phyloP scores from a whole-genome alignment of 2,888 invertebrate genomes.

The Acrobasis suavella region DNA sequence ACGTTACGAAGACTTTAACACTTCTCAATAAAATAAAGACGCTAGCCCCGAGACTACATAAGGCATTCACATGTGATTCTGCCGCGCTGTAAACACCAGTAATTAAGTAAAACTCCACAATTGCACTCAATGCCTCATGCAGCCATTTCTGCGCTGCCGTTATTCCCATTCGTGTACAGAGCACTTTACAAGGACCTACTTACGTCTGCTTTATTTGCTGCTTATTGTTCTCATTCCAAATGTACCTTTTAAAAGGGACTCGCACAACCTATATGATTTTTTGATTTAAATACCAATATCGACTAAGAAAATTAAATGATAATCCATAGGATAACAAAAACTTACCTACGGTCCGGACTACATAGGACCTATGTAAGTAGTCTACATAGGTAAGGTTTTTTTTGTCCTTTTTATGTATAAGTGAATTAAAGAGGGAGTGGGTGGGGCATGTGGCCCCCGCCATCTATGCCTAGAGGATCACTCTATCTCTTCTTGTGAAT shows the following conservation, averaged over 20 bases:
- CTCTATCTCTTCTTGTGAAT: too few species aligned
- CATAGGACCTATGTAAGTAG: too few species aligned
- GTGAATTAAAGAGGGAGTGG: too few species aligned
- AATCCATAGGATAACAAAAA: too few species aligned
- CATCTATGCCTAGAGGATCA: too few species aligned
- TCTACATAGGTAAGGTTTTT: too few species aligned
- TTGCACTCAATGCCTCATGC: constrained; percentile 39
- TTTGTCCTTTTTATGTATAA: too few species aligned
- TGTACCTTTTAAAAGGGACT: neutral
- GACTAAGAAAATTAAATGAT: too few species aligned
- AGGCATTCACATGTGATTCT: constrained; percentile 24
- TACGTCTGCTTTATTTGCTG: neutral
- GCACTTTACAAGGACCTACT: neutral
- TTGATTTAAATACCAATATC: too few species aligned
- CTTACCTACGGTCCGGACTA: too few species aligned
- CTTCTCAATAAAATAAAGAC: neutral
- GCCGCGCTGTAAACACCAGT: constrained; percentile 37
- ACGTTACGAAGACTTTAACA: neutral
- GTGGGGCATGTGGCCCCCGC: too few species aligned
- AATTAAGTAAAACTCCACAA: constrained; percentile 43
- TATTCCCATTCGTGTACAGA: neutral
- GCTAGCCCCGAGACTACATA: constrained; percentile 17
- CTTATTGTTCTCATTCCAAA: neutral
- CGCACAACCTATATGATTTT: too few species aligned
- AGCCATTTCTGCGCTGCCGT: neutral